Percentiles rank a stretch among this genome's conserved stretches.
These are phyloP conservation scores for Atlantisia rogersi DNA, from an alignment of 2,113 vertebrate species.

Conservation along the genomic window DNA sequence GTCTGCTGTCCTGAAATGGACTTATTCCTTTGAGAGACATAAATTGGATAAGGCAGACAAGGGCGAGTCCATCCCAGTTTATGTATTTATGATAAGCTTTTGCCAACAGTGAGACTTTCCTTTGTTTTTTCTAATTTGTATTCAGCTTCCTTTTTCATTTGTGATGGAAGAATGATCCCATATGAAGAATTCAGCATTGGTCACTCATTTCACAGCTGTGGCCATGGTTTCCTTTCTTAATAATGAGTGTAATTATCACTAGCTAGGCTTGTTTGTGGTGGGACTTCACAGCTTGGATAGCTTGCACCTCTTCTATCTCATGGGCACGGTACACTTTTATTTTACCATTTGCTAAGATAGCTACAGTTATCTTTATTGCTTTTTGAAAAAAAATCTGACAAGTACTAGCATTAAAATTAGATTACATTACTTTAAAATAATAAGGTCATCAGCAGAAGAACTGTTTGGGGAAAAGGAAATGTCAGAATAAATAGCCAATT, in stretches of 20 bases:
- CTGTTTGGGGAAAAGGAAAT: neutral
- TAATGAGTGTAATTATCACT: slow-evolving; percentile 44
- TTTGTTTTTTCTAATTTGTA: neutral
- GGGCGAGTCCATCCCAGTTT: neutral
- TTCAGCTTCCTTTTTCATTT: neutral
- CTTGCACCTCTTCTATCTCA: neutral
- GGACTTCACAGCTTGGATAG: neutral
- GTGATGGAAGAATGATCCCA: neutral
- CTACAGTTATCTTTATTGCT: neutral
- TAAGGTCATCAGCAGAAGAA: slow-evolving; percentile 7
- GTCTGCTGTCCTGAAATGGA: neutral
- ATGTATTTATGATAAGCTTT: neutral
- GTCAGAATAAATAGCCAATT: slow-evolving; percentile 29
- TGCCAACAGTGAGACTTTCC: neutral
- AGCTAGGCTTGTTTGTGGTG: neutral
- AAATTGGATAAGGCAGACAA: neutral
- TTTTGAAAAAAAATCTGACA: neutral
- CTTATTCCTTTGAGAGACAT: neutral
- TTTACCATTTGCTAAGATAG: neutral
- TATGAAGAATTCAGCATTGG: neutral
- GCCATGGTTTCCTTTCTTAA: neutral
- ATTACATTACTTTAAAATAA: slow-evolving; percentile 24
- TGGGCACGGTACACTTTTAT: neutral
- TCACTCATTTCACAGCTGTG: slow-evolving; percentile 33
- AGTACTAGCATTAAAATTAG: slow-evolving; percentile 4